Evolutionary conservation across 2,113 vertebrate species (phyloP).

Genomic region (Aegypius monachus): DNA sequence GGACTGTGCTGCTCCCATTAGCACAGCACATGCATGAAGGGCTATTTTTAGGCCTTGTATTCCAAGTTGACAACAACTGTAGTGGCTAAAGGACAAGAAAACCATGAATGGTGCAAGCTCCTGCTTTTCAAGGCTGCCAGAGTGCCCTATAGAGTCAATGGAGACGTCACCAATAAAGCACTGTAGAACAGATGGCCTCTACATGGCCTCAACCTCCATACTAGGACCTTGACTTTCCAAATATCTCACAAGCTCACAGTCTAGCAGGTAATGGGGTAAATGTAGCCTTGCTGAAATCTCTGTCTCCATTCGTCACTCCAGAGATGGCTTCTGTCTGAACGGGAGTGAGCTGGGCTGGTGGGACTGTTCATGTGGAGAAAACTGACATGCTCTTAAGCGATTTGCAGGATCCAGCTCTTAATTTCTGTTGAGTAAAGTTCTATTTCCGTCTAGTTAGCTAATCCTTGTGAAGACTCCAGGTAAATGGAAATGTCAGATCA

Average conservation of each 20-base stretch:
- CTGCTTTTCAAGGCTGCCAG: neutral
- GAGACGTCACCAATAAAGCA: neutral
- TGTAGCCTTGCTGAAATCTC: neutral
- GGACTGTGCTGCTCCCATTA: neutral
- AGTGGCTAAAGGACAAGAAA: neutral
- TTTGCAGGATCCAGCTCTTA: neutral
- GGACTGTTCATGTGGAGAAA: neutral
- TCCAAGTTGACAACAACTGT: neutral
- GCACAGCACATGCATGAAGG: neutral
- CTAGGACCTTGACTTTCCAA: neutral
- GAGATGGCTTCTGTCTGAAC: neutral
- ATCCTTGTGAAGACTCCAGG: neutral
- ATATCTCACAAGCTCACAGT: neutral
- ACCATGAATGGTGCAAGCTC: neutral
- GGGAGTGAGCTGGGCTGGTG: neutral
- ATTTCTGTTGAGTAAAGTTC: neutral
- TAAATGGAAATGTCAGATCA: neutral
- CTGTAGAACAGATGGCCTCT: neutral
- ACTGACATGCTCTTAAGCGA: neutral
- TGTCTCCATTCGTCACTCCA: neutral
- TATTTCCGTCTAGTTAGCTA: neutral
- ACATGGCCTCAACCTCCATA: neutral
- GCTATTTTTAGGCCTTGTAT: neutral
- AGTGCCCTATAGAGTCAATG: neutral
- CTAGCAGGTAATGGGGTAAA: neutral